A percentile compares a stretch with the other conserved stretches of the same genome.
phyloP scores from a whole-genome alignment of 2,797 vertebrate genomes.

The Choloepus didactylus region DNA sequence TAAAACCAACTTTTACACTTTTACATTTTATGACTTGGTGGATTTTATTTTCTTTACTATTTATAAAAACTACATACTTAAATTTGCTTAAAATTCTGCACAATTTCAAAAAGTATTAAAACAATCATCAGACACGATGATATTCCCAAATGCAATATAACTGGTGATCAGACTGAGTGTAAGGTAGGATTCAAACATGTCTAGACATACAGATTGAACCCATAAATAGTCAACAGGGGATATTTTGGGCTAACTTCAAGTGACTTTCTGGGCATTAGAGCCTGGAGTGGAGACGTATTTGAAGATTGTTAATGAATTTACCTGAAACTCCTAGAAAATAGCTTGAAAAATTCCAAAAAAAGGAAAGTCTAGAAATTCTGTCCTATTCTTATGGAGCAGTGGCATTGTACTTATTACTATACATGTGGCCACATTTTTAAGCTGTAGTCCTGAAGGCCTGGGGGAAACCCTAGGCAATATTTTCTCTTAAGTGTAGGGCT shows the following conservation, averaged over 20 bases:
- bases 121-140: not conserved
- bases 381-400: not conserved
- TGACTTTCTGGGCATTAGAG: not conserved
- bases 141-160: not conserved
- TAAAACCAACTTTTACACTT: not conserved
- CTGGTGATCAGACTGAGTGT: not conserved
- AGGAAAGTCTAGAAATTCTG: not conserved
- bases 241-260: too few relatives aligned
- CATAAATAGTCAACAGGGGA: too few relatives aligned
- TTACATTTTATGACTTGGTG: not conserved
- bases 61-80: too few relatives aligned
- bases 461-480: not conserved
- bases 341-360: not conserved
- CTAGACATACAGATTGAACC: not conserved
- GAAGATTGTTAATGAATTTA: not conserved
- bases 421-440: not conserved
- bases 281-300: not conserved
- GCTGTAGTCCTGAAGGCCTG: not conserved
- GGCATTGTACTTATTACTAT: not conserved
- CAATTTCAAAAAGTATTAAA: not conserved
- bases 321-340: not conserved
- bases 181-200: not conserved
- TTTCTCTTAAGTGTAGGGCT: not conserved
- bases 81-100: not conserved
- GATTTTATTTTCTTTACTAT: not conserved